Evolutionary conservation across 2,888 invertebrate genomes (phyloP).

Genomic region (Peribatodes rhomboidaria): DNA sequence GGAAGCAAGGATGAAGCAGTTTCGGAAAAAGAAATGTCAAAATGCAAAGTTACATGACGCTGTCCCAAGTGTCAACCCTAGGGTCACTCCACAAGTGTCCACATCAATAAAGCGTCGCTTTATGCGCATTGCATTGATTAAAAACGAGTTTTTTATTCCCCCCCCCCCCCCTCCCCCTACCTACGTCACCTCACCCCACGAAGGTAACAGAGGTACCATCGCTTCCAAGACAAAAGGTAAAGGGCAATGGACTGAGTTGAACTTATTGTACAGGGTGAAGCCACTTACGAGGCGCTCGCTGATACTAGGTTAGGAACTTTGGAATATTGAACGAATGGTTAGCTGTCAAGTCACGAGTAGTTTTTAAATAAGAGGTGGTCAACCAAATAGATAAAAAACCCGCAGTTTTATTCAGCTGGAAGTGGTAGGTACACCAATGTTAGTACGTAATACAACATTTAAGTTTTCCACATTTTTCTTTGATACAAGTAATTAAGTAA

Average conservation of each 20-base stretch:
- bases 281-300: neutral
- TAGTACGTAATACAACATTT: no score
- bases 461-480: no score
- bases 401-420: no score
- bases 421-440: no score
- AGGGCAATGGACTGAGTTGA: slow-evolving; percentile 28
- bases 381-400: no score
- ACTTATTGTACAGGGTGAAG: slow-evolving; percentile 16
- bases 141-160: slow-evolving; percentile 33
- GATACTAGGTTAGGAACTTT: neutral
- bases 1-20: no score
- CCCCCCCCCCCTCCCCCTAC: slow-evolving; percentile 25
- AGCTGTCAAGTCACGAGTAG: neutral
- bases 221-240: slow-evolving; percentile 31
- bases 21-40: no score
- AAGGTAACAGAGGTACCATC: slow-evolving; percentile 5
- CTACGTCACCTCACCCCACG: neutral
- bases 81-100: slow-evolving; percentile 32
- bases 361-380: no score
- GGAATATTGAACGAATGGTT: neutral
- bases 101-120: slow-evolving; percentile 35
- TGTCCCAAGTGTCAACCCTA: slow-evolving; percentile 30
- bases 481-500: no score
- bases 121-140: slow-evolving; percentile 33
- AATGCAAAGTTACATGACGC: no score